Evolutionary conservation across 2,113 vertebrate species (phyloP), one percentile per base, ranked within the genome.

Genomic region (Apteryx mantelli): DNA sequence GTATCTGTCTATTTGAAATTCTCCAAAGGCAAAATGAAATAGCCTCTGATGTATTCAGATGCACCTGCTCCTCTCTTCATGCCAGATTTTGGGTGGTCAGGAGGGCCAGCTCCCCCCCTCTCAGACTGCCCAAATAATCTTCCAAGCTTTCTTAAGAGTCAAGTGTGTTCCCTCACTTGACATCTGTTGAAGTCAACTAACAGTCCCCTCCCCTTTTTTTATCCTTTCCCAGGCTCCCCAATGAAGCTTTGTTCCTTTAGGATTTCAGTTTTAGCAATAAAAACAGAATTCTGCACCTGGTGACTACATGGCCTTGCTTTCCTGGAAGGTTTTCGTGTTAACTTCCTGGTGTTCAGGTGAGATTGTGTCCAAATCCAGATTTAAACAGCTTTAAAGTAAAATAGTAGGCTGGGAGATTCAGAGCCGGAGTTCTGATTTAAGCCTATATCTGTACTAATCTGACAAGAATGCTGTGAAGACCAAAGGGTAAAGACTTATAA

Each of bases 401-500:
- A 56, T 3, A 44, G 91, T 19, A 93, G 19, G 4, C 83, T 83
- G 69, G 53, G 50, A 69, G 71, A 60, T 74, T 83, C 84, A 84
- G 91, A 69, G 73, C 71, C 93, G 88, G 55, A 1, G 2, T 87
- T 88, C 84, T 95, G 93, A 95, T 95, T 93, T 73, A 93, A 95
- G 82, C 48, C 48, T 81, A 66, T 83, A 91, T 66, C 73, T 76
- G 36, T 83, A 88, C 89, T 96, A 90, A 97, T 95, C 88, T 90
- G 76, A 93, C 64, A 96, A 82, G 76, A 96, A 95, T 88, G 88
- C 48, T 76, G 76, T 20, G 34, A 90, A 65, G 94, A 97, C 73
- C 87, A 95, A 97, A 96, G 93, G 93, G 76, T 91, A 78, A 95
- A 95, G 87, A 94, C 77, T 86, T 88, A 76, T 77, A 94, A 95